Percentiles rank a stretch among this genome's conserved stretches.
These are phyloP conservation scores for Micrasema minimum DNA, from an alignment of 1,140 invertebrate species.

Conservation along the genomic window DNA sequence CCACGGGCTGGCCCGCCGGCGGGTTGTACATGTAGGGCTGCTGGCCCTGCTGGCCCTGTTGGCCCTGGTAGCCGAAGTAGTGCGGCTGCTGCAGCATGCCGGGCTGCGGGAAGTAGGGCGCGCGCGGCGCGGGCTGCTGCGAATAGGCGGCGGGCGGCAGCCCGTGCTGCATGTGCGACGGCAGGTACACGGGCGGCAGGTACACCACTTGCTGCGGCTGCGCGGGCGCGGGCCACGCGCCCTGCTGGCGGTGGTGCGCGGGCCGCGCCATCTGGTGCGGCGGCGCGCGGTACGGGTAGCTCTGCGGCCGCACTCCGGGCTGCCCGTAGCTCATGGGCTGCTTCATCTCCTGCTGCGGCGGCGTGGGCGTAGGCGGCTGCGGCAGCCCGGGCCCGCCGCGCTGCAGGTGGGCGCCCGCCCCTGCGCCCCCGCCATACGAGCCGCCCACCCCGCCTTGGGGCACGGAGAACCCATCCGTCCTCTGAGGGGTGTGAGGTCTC, in stretches of 20 bases:
- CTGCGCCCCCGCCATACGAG: neutral
- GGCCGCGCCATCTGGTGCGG: constrained; percentile 10
- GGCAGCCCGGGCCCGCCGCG: neutral
- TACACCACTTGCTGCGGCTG: constrained; percentile 14
- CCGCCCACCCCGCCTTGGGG: constrained; percentile 14
- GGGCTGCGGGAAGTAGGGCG: constrained; percentile 28
- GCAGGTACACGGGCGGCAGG: constrained; percentile 6
- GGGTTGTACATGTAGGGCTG: constrained; percentile 26
- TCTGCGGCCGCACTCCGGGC: constrained; percentile 17
- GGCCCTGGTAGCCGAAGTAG: constrained; percentile 1
- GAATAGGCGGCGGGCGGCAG: constrained; percentile 22
- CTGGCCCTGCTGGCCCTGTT: constrained; percentile 29
- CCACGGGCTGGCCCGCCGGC: constrained; percentile 14
- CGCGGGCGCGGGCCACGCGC: constrained; percentile 15
- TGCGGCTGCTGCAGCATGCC: constrained; percentile 26
- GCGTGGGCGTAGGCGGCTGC: constrained; percentile 30
- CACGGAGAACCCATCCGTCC: constrained; percentile 33
- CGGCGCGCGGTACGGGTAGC: constrained; percentile 29
- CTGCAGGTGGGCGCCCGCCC: constrained; percentile 10
- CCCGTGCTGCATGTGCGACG: neutral
- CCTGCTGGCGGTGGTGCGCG: constrained; percentile 25
- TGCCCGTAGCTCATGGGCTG: constrained; percentile 37
- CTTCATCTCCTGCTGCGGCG: constrained; percentile 15
- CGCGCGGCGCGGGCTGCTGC: constrained; percentile 30
- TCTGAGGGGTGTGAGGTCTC: constrained; percentile 41